A percentile compares a stretch with the other conserved stretches of the same genome.
Conservation (phyloP, 1,140 invertebrate genomes). For the Drosophila ohnishii region DNA sequence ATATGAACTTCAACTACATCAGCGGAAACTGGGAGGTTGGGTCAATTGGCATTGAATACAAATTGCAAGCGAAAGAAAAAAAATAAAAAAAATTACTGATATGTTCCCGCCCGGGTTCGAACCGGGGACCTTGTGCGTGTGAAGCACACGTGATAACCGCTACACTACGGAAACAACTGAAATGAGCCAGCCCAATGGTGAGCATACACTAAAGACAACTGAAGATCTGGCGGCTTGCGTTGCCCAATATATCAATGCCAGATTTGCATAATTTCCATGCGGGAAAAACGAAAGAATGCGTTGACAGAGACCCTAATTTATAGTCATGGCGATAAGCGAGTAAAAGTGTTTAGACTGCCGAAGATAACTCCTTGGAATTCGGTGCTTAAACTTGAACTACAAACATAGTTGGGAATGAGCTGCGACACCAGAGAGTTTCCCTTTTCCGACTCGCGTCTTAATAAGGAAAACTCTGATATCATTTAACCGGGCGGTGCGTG, state of each 20-base stretch:
- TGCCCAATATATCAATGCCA: conserved; percentile 56
- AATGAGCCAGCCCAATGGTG: background rate
- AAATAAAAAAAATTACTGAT: background rate
- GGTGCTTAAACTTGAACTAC: conserved; percentile 27
- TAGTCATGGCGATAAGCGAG: conserved; percentile 64
- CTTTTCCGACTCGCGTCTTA: conserved; percentile 14
- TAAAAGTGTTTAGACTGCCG: conserved; percentile 65
- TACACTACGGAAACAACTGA: conserved; percentile 72
- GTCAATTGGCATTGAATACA: conserved; percentile 12
- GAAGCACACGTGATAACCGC: conserved; percentile 87
- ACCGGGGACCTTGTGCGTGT: conserved; percentile 87
- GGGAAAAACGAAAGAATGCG: conserved; percentile 47
- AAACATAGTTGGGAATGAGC: conserved; percentile 4
- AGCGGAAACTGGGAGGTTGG: conserved; percentile 1
- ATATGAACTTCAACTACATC: conserved; percentile 1
- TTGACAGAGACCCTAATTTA: conserved; percentile 64
- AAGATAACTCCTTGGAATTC: conserved; percentile 1
- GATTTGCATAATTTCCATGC: conserved; percentile 67
- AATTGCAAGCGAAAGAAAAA: conserved; percentile 13
- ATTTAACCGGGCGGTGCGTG: conserved; percentile 32
- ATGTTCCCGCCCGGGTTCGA: conserved; percentile 86
- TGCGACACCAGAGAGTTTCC: conserved; percentile 6
- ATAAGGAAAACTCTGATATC: conserved; percentile 27
- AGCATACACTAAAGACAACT: background rate
- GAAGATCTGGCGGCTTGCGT: conserved; percentile 9